Evolutionary conservation across 2,113 vertebrate genomes (phyloP).

Genomic region (Forbesichthys papilliferus): DNA sequence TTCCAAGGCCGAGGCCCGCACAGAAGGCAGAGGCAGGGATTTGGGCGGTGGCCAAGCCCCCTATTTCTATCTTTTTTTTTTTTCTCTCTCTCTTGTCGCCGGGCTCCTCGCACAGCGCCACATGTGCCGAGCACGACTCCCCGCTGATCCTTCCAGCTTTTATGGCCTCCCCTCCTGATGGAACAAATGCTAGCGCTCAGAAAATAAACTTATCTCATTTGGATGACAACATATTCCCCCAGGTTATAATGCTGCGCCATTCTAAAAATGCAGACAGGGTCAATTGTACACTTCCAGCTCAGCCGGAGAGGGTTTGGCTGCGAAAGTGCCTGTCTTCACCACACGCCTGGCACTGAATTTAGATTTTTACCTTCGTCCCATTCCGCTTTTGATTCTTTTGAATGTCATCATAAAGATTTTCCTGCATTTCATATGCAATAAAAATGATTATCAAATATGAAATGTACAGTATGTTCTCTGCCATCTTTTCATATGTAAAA

Average conservation of each 20-base stretch:
- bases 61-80: background rate
- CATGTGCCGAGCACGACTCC: slow-evolving; percentile 82
- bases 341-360: slow-evolving; percentile 64
- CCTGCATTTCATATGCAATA: slow-evolving; percentile 1
- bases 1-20: slow-evolving; percentile 80
- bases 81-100: slow-evolving; percentile 49
- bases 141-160: slow-evolving; percentile 84
- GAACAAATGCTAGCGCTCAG: slow-evolving; percentile 88
- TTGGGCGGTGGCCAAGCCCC: slow-evolving; percentile 86
- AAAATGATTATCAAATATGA: slow-evolving; percentile 9
- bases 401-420: slow-evolving; percentile 17
- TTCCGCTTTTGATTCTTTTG: slow-evolving; percentile 32
- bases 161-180: slow-evolving; percentile 90
- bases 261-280: slow-evolving; percentile 78
- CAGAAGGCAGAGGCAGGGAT: slow-evolving; percentile 91
- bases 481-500: slow-evolving; percentile 25
- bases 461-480: background rate
- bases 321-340: slow-evolving; percentile 59
- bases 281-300: slow-evolving; percentile 79
- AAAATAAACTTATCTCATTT: slow-evolving; percentile 98
- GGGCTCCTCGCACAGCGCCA: slow-evolving; percentile 75
- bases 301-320: slow-evolving; percentile 72
- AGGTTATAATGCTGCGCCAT: slow-evolving; percentile 86
- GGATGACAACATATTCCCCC: slow-evolving; percentile 90
- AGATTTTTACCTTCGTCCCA: slow-evolving; percentile 55